Evolutionary conservation across 2,888 invertebrate species (phyloP).

Genomic region (Lasioglossum morio): DNA sequence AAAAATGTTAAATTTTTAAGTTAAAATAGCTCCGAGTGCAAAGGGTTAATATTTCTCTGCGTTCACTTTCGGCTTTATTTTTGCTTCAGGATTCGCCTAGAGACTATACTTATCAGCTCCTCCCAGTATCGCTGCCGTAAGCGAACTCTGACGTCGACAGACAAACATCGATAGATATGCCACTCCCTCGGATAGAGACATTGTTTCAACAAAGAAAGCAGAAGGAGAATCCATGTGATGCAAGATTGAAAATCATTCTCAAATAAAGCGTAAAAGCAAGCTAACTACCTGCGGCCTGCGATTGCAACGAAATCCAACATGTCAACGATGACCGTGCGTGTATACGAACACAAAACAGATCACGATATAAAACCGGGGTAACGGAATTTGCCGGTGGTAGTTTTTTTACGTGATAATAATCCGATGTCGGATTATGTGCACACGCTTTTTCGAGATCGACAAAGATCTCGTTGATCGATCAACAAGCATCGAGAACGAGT

Average conservation of each 20-base stretch:
- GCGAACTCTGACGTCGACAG: not conserved
- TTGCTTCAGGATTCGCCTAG: not conserved
- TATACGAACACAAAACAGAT: not conserved
- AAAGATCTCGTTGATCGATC: slow-evolving; percentile 32
- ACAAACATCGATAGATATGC: slow-evolving; percentile 4
- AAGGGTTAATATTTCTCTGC: not conserved
- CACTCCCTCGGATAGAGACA: not conserved
- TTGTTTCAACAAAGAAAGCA: not conserved
- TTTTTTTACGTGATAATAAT: slow-evolving; percentile 13
- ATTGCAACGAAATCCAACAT: not conserved
- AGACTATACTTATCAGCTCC: not conserved
- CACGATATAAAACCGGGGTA: not conserved
- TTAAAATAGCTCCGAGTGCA: not conserved
- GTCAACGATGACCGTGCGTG: not conserved
- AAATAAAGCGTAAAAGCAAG: slow-evolving; percentile 12
- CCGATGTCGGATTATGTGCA: not conserved
- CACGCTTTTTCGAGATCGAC: slow-evolving; percentile 25
- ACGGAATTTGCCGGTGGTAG: not conserved
- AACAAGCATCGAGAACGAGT: slow-evolving; percentile 30
- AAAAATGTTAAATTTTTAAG: too few species aligned
- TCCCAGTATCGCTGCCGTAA: not conserved
- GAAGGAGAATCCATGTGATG: not conserved
- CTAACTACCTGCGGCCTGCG: not conserved
- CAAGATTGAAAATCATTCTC: slow-evolving; percentile 15
- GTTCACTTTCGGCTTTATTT: not conserved